Base-by-base conservation (phyloP, 2,888 invertebrate species). In the Leptopilina syphax region DNA sequence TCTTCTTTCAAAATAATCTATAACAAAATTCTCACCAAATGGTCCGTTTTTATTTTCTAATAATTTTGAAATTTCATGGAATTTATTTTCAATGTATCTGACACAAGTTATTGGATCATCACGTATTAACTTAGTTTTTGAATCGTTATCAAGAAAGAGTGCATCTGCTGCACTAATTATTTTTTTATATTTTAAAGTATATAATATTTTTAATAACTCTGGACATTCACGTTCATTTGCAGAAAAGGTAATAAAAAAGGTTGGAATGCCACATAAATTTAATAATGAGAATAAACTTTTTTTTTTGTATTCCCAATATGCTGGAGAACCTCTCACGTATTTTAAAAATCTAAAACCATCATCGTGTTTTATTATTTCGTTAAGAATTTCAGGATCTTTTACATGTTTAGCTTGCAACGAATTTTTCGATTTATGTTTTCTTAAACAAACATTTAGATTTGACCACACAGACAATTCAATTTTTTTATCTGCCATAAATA, bases 221-320 rank as follows among this genome's bases (percentile, higher is more conserved):
- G 54, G 18, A 81, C 79, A 82, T 44, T 77, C 79, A 13, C 57
- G 80, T 82, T 85, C 84, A 18, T 81, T 77, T 57, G 82, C 79
- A 6, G 81, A 83, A n/a, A 84, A 13, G 34, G 83, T 83, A 60
- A 82, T 60, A 77, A 85, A 84, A 47, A 84, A 66, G 8, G 80
- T 76, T 18, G 83, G 81, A 77, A 77, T 77, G 44, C 83, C 82
- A 67, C 81, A 68, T 80, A 84, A 84, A 54, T 77, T 63, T 34
- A 84, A 82, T 82, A 82, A 80, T n/a, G 82, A 79, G 65, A 85
- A 82, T 63, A 83, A 77, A 47, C 76, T 82, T 82, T 68, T 84
- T 81, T 10, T 80, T 76, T 80, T 76, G 41, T 81, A 76, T 78
- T 80, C 60, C 83, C 80, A 83, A 80, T 79, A 84, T 50, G 60